Percentiles rank a stretch among this genome's conserved stretches.
Conservation (phyloP, 1,140 invertebrate species). For the Trichonephila clavipes region DNA sequence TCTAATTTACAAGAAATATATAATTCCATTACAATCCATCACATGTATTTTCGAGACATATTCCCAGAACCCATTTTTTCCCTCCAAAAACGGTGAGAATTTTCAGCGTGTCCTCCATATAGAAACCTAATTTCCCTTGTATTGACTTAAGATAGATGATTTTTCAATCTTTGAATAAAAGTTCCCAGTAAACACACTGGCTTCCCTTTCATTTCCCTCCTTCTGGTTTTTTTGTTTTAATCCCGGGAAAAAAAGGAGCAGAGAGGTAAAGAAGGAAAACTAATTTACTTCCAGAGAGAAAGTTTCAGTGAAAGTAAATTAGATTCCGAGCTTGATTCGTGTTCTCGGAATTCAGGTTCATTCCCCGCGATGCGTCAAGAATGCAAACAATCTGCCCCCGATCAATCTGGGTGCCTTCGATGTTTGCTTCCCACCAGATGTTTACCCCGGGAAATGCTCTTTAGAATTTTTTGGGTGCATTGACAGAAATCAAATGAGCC, state of each 20-base stretch:
- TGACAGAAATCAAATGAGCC: background rate
- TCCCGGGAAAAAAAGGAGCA: background rate
- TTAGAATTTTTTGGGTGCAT: background rate
- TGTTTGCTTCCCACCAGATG: background rate
- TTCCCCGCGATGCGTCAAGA: background rate
- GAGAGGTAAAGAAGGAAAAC: background rate
- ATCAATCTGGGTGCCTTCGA: background rate
- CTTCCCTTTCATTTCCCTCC: background rate
- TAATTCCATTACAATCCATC: too few species aligned
- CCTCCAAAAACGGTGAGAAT: background rate
- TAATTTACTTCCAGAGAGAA: background rate
- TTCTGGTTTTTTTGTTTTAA: too few species aligned
- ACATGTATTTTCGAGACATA: too few species aligned
- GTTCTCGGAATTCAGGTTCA: background rate
- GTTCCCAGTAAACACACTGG: background rate
- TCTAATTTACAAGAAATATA: too few species aligned
- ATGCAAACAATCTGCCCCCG: background rate
- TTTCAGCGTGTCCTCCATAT: background rate
- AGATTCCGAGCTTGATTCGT: background rate
- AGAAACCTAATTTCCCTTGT: background rate
- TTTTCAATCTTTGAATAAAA: background rate
- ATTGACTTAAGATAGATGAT: background rate
- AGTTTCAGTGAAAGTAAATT: slow-evolving; percentile 23
- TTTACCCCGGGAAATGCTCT: background rate
- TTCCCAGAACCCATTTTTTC: background rate